These are phyloP conservation scores for Anguilla anguilla DNA, from an alignment of 2,797 vertebrate species.

Conservation along the genomic window DNA sequence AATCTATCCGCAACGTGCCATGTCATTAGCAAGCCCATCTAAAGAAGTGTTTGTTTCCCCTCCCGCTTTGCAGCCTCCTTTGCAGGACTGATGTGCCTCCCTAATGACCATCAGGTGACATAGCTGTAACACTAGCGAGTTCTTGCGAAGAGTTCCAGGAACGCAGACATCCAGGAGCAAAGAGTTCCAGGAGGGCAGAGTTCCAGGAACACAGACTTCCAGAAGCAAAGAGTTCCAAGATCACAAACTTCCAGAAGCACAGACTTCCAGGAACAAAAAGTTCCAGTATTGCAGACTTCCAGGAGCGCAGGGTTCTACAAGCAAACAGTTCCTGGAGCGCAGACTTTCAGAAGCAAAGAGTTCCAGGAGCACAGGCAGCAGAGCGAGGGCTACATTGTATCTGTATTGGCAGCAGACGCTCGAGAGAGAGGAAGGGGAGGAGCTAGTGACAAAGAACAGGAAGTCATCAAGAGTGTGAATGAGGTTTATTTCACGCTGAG, in stretches of 20 bases:
- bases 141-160: not conserved
- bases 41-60: not conserved
- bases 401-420: not conserved
- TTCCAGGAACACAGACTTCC: not conserved
- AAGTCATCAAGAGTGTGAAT: not conserved
- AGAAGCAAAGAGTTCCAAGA: too few species aligned
- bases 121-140: not conserved
- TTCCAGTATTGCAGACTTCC: too few species aligned
- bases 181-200: not conserved
- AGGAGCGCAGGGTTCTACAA: too few species aligned
- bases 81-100: not conserved
- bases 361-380: not conserved
- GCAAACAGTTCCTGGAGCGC: too few species aligned
- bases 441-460: not conserved
- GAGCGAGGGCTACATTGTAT: not conserved
- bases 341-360: not conserved
- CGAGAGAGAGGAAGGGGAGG: not conserved
- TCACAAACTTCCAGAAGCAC: too few species aligned
- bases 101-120: not conserved
- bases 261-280: too few species aligned
- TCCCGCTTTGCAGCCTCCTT: not conserved
- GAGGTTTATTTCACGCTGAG: not conserved
- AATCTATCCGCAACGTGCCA: not conserved
- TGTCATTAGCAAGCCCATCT: not conserved
- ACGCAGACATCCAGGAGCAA: too few species aligned